A percentile compares a stretch with the other conserved stretches of the same genome.
Conservation (phyloP, 2,888 invertebrate species). For the Drosophila aldrichi region DNA sequence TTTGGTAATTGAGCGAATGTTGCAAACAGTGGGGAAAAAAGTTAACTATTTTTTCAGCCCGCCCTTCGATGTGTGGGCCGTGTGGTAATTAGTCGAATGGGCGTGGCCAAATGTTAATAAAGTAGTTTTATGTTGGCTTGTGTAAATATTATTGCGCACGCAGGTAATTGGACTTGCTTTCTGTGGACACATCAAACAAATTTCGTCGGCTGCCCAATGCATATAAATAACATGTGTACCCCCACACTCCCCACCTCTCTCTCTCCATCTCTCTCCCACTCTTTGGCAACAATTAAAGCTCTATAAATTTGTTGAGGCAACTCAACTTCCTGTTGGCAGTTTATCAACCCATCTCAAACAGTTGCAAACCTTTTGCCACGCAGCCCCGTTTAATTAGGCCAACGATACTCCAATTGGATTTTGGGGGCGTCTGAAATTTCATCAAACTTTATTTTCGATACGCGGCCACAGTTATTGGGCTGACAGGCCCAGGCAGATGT, state of each 20-base stretch:
- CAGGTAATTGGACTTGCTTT: conserved; percentile 48
- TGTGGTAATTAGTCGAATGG: conserved; percentile 50
- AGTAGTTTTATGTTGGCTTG: conserved; percentile 41
- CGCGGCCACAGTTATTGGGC: conserved; percentile 67
- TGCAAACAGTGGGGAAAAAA: background rate
- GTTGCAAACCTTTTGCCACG: conserved; percentile 22
- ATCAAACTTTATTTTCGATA: conserved; percentile 61
- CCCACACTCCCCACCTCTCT: background rate
- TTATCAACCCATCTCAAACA: conserved; percentile 20
- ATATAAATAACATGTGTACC: conserved; percentile 7
- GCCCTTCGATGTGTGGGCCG: background rate
- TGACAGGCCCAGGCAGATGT: conserved; percentile 55
- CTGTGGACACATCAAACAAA: conserved; percentile 14
- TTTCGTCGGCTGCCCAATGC: conserved; percentile 3
- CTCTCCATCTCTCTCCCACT: background rate
- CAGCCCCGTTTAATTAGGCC: conserved; percentile 60
- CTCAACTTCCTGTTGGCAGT: conserved; percentile 6
- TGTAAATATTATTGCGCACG: conserved; percentile 51
- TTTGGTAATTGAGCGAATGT: conserved; percentile 49
- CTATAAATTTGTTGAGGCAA: conserved; percentile 2
- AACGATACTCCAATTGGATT: conserved; percentile 65
- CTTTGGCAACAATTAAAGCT: background rate
- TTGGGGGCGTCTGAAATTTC: conserved; percentile 45
- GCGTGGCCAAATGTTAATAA: conserved; percentile 56
- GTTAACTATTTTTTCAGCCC: conserved; percentile 3